Conservation (phyloP, 2,888 invertebrate species). For the Drosophila bunnanda region DNA sequence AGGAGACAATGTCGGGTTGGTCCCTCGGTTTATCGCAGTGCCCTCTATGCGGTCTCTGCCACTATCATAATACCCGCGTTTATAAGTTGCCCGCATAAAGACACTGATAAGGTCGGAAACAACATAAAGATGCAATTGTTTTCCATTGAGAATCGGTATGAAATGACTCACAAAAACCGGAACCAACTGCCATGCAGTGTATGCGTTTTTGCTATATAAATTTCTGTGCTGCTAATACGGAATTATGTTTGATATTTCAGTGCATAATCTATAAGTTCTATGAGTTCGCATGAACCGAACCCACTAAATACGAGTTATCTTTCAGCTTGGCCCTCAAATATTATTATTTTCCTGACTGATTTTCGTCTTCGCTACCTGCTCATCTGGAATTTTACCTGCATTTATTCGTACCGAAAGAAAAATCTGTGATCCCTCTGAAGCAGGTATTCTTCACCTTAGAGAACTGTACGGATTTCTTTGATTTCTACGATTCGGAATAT, state of each 20-base stretch:
- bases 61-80: constrained; percentile 66
- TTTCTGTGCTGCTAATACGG: background rate
- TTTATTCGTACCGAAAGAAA: background rate
- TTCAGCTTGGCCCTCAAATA: background rate
- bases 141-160: constrained; percentile 29
- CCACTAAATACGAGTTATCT: background rate
- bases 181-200: constrained; percentile 25
- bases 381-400: constrained; percentile 18
- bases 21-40: constrained; percentile 14
- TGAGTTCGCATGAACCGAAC: background rate
- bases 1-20: constrained; percentile 41
- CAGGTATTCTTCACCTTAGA: background rate
- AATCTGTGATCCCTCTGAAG: background rate
- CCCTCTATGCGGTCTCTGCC: constrained; percentile 13
- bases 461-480: background rate
- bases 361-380: constrained; percentile 23
- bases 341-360: background rate
- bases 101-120: constrained; percentile 41
- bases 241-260: background rate
- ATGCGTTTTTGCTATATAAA: background rate
- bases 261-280: background rate
- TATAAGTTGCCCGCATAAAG: constrained; percentile 64
- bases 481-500: background rate
- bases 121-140: constrained; percentile 44
- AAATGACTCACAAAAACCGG: constrained; percentile 40